Evolutionary conservation across 2,113 vertebrate species (phyloP), one percentile per base, ranked within the genome.

Genomic region (Mellivora capensis): DNA sequence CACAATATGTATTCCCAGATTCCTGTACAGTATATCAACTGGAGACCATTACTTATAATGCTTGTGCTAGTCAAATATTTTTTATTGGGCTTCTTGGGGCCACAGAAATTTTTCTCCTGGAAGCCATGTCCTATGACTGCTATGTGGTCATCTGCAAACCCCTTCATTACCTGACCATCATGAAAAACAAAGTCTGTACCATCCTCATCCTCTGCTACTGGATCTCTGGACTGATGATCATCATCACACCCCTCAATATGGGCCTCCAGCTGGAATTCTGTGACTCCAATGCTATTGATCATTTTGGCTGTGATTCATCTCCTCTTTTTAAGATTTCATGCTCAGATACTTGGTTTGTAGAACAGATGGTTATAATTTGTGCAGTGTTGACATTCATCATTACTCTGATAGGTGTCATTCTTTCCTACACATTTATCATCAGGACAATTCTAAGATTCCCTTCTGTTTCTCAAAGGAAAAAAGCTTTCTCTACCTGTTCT

Each of bases 71-170:
- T 12, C 47, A 49, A 49, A 11, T 49, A 49, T 49, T 49, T 49
- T 49, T 49, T 49, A 11, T 49, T 49, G 9, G 12, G 12, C 9
- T 49, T n/a, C n/a, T n/a, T n/a, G n/a, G n/a, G n/a, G n/a, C n/a
- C n/a, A n/a, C n/a, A n/a, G n/a, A n/a, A n/a, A n/a, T n/a, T n/a
- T n/a, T n/a, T n/a, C n/a, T n/a, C n/a, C n/a, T n/a, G n/a, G n/a
- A n/a, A n/a, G n/a, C n/a, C n/a, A n/a, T n/a, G n/a, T n/a, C n/a
- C n/a, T n/a, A n/a, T n/a, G n/a, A n/a, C n/a, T n/a, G n/a, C n/a
- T n/a, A n/a, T n/a, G n/a, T 97, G 62, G 96, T 96, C 67, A 97
- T 98, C 49, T 98, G 97, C 44, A 97, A 94, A 57, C 95, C 91
- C 20, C 97, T 97, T 15, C 97, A 96, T 67, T 97, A 96, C 31